Percentiles rank a stretch among this genome's conserved stretches.
Conservation (phyloP, 2,113 vertebrate species). For the Xyrauchen texanus region DNA sequence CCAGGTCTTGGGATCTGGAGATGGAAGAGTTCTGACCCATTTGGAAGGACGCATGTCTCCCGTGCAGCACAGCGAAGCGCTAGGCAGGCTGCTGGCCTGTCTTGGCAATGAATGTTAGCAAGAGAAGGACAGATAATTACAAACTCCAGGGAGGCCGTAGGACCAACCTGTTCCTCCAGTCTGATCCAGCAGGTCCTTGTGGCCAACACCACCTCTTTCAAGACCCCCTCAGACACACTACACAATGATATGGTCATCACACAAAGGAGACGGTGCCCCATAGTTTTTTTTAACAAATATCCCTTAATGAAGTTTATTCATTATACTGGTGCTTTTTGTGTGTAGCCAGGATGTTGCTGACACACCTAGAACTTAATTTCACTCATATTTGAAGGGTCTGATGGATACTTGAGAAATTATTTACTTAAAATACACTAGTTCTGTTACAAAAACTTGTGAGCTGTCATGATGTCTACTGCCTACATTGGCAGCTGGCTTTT, state of each 20-base stretch:
- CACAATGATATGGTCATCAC: constrained; percentile 21
- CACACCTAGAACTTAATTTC: not conserved
- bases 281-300: not conserved
- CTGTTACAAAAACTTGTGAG: not conserved
- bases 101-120: constrained; percentile 51
- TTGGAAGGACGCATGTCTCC: constrained; percentile 57
- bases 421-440: constrained; percentile 7
- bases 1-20: not conserved
- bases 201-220: constrained; percentile 42
- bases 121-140: constrained; percentile 63
- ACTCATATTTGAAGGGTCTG: not conserved
- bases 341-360: constrained; percentile 1
- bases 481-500: no score
- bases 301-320: no score
- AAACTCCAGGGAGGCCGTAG: constrained; percentile 59
- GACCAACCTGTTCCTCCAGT: constrained; percentile 58
- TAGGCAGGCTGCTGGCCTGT: constrained; percentile 32
- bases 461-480: not conserved
- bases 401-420: constrained; percentile 28
- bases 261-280: constrained; percentile 32
- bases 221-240: constrained; percentile 21
- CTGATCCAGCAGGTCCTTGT: constrained; percentile 52
- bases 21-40: constrained; percentile 29
- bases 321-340: not conserved
- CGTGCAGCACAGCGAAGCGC: constrained; percentile 29